Percentiles rank a stretch among this genome's conserved stretches.
phyloP scores from a whole-genome alignment of 1,140 invertebrate species.

The Dolichoris vasculosae region DNA sequence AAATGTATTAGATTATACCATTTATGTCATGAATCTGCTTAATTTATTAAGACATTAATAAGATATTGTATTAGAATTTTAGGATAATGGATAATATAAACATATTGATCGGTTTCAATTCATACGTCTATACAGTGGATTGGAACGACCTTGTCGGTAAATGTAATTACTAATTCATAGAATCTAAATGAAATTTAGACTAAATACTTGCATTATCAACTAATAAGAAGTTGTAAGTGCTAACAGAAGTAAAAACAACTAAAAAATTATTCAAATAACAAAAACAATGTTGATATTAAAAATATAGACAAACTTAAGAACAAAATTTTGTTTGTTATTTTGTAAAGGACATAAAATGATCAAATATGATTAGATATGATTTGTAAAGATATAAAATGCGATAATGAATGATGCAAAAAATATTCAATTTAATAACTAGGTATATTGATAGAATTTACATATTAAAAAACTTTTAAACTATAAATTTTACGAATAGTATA shows the following conservation, averaged over 20 bases:
- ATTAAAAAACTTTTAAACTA: conserved; percentile 28
- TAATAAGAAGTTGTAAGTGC: not conserved
- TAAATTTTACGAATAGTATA: conserved; percentile 14
- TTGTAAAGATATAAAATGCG: not conserved
- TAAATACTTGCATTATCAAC: not conserved
- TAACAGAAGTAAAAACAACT: not conserved
- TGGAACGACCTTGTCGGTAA: too few relatives aligned
- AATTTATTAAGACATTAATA: not conserved
- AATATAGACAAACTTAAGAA: not conserved
- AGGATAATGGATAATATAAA: not conserved
- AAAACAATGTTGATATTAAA: not conserved
- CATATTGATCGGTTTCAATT: not conserved
- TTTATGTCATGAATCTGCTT: not conserved
- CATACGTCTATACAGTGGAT: not conserved
- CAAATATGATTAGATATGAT: too few relatives aligned
- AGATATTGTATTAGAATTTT: not conserved
- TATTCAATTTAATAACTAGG: not conserved
- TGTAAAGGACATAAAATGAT: not conserved
- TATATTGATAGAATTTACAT: conserved; percentile 32
- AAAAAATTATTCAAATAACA: not conserved
- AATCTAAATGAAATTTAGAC: too few relatives aligned
- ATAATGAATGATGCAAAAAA: not conserved
- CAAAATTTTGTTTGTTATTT: not conserved
- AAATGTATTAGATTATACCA: not conserved
- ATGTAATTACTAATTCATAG: too few relatives aligned